Evolutionary conservation across 2,888 invertebrate genomes (phyloP), one percentile per base, ranked within the genome.

Genomic region (Mactromeris polynyma): DNA sequence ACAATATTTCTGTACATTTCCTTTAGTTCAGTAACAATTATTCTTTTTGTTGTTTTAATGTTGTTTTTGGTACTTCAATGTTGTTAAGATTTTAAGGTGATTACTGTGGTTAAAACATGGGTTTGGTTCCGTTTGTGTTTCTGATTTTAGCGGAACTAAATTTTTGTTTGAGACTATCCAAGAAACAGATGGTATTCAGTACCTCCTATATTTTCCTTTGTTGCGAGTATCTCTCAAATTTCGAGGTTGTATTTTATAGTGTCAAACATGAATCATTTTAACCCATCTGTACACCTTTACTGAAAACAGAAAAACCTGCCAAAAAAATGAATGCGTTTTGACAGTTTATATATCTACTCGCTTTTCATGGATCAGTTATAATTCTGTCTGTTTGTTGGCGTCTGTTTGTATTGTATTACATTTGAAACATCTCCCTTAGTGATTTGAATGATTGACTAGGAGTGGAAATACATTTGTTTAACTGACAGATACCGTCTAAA

Each of bases 401-500:
- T 73, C 26, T 73, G 33, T 73, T 73, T 64, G 58, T 64, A 64
- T 73, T 73, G 33, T 33, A 36, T 26, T 73, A 31, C 33, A 19
- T 73, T 17, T 14, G 14, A 33, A 33, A 33, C 36, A 3, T 73
- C 73, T 73, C 73, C 73, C 83, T 46, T 46, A 26, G 33, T 73
- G 73, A 21, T n/a, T 46, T 42, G 19, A 19, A 31, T 83, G 73
- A 83, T 83, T 40, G 42, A 46, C 4, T 46, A 42, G 79, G 26
- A 40, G 54, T 42, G 64, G 73, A 81, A 81, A 36, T 58, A 38
- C 81, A 84, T 54, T 51, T 78, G 51, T 78, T n/a, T 54, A n/a
- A 78, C 77, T 77, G 84, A 84, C 78, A 54, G 77, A 14, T 54
- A 19, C 40, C 77, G 46, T 84, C 84, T 84, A 6, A 2, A 26